phyloP scores from a whole-genome alignment of 1,140 invertebrate species.

The Orchestia grillus region DNA sequence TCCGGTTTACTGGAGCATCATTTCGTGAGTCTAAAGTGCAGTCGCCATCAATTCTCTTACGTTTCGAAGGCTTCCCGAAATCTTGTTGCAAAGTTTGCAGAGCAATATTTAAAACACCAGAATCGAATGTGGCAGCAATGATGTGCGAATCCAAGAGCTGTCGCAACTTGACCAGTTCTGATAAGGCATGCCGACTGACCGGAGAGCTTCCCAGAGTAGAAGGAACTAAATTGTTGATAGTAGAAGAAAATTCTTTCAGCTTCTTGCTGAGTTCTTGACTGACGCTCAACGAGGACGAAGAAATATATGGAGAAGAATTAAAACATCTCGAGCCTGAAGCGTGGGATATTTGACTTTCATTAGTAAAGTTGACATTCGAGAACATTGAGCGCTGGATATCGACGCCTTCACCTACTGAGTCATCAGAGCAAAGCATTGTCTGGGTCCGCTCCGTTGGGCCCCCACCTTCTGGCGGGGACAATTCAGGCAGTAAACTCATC shows the following conservation, averaged over 20 bases:
- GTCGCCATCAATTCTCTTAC: not conserved
- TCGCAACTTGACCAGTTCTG: constrained; percentile 11
- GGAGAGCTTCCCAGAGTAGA: not conserved
- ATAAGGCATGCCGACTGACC: not conserved
- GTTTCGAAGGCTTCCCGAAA: not conserved
- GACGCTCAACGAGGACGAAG: not conserved
- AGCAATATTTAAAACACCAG: not conserved
- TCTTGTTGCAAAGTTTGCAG: not conserved
- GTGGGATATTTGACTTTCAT: not conserved
- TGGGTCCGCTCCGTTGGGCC: not conserved
- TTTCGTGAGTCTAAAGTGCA: not conserved
- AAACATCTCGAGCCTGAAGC: not conserved
- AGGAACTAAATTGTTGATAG: not conserved
- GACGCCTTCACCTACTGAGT: not conserved
- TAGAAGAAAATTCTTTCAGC: not conserved
- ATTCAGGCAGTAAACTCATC: not conserved
- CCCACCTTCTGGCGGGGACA: not conserved
- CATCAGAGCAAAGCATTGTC: not conserved
- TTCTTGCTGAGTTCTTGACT: not conserved
- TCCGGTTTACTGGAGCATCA: not conserved
- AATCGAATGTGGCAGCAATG: not conserved
- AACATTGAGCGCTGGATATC: not conserved
- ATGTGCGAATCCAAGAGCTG: constrained; percentile 33
- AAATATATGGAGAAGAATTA: not conserved
- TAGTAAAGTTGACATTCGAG: not conserved